Base-by-base conservation (phyloP, 2,797 vertebrate genomes). In the Myiotriccus ornatus region DNA sequence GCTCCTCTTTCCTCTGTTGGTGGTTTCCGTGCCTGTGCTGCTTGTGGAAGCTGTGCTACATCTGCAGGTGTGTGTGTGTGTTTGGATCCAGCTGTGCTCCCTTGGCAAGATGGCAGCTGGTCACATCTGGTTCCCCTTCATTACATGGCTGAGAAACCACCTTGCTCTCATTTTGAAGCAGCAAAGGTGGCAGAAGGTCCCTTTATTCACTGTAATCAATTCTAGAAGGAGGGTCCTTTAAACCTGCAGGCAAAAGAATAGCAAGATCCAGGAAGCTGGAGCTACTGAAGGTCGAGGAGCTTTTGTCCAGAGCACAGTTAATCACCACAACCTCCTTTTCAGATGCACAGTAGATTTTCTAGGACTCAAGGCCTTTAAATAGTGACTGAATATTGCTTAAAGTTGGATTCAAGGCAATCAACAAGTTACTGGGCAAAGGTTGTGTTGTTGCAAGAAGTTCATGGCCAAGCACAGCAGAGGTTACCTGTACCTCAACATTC, bases 101-200 rank as follows among this genome's bases (percentile, higher is more conserved):
- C 28, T 14, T 14, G 70, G 81, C 39, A 74, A 56, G 55, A n/a
- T 44, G 67, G 70, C 30, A 73, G 1, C 81, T 39, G 3, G 0
- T 11, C 89, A 89, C 95, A 91, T 91, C 87, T 87, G 96, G 67
- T 30, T 92, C 17, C 71, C 49, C 75, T 70, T 76, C 70, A 63
- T 55, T 49, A 8, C 7, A 32, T 18, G 44, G 86, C 75, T 79
- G 56, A 67, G 78, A 85, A 89, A 67, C 24, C 67, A 52, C 43
- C 87, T 87, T 55, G 52, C 67, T 84, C 59, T 84, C 87, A 23
- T 77, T 91, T 43, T 49, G 87, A 70, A 70, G 84, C 3, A 65
- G 92, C 25, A 23, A 62, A 65, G 67, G 46, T 70, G 87, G 78
- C 75, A 96, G 87, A 91, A 84, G 34, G 67, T 63, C 35, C 71